phyloP scores from a whole-genome alignment of 2,797 vertebrate genomes.

The Odontamblyopus rebecca region DNA sequence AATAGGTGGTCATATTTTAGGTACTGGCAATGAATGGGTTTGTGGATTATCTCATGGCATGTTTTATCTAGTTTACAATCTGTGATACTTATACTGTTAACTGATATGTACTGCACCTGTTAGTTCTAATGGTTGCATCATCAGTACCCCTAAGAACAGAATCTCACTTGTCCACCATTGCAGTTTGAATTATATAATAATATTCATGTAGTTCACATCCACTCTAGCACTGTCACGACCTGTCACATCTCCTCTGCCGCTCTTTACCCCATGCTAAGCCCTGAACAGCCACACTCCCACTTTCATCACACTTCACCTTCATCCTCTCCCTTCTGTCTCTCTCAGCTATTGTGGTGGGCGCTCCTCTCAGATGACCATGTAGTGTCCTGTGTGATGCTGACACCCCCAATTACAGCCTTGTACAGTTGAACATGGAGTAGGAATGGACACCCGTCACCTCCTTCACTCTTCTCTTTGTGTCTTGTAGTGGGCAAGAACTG shows the following conservation, averaged over 20 bases:
- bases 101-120: background rate
- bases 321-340: constrained; percentile 46
- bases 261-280: constrained; percentile 32
- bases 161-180: constrained; percentile 58
- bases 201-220: constrained; percentile 37
- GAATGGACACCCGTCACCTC: constrained; percentile 66
- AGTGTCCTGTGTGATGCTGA: constrained; percentile 58
- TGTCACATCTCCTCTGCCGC: constrained; percentile 49
- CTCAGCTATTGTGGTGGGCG: constrained; percentile 57
- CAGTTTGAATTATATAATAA: constrained; percentile 67
- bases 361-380: constrained; percentile 55
- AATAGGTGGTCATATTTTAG: too few species aligned
- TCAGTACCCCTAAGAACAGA: constrained; percentile 5
- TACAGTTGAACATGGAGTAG: constrained; percentile 56
- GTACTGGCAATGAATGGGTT: too few species aligned
- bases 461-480: constrained; percentile 42
- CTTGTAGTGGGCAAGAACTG: constrained; percentile 36
- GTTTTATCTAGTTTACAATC: too few species aligned
- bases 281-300: constrained; percentile 15
- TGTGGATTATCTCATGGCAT: too few species aligned
- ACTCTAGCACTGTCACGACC: constrained; percentile 28
- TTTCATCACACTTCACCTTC: constrained; percentile 38
- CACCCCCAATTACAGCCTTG: constrained; percentile 70
- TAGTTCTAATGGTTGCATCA: background rate
- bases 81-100: background rate